Evolutionary conservation across 2,113 vertebrate genomes (phyloP).

Genomic region (Trichomycterus rosablanca): DNA sequence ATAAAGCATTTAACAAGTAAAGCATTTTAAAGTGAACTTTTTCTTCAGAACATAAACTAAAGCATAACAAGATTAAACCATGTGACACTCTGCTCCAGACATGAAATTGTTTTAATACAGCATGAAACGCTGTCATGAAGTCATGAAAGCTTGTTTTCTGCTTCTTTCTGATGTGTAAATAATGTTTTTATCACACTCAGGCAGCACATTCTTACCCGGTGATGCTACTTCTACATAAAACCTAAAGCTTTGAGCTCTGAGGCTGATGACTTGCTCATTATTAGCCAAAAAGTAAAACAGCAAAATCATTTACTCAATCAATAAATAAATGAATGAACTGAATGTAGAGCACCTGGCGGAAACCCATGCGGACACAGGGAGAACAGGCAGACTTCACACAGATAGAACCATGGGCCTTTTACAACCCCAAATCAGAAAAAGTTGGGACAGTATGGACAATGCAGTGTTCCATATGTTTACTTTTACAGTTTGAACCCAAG

Average conservation of each 20-base stretch:
- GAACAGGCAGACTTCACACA: too few relatives aligned
- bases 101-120: constrained; percentile 4
- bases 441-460: too few relatives aligned
- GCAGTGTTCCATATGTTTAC: too few relatives aligned
- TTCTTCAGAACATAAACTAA: constrained; percentile 5
- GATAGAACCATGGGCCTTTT: too few relatives aligned
- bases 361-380: too few relatives aligned
- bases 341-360: too few relatives aligned
- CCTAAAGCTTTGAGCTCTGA: neutral
- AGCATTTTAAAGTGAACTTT: constrained; percentile 5
- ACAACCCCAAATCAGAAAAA: too few relatives aligned
- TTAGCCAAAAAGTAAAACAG: neutral
- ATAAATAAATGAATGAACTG: too few relatives aligned
- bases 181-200: constrained; percentile 12
- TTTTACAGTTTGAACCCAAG: too few relatives aligned
- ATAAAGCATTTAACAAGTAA: neutral
- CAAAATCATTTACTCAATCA: too few relatives aligned
- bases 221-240: constrained; percentile 3
- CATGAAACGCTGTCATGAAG: neutral
- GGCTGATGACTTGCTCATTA: neutral
- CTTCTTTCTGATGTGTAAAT: constrained; percentile 11
- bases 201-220: constrained; percentile 5
- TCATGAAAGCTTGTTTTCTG: constrained; percentile 30
- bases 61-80: constrained; percentile 4
- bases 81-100: constrained; percentile 8